Conservation (phyloP, 2,113 vertebrate genomes). For the Psilopogon haemacephalus region DNA sequence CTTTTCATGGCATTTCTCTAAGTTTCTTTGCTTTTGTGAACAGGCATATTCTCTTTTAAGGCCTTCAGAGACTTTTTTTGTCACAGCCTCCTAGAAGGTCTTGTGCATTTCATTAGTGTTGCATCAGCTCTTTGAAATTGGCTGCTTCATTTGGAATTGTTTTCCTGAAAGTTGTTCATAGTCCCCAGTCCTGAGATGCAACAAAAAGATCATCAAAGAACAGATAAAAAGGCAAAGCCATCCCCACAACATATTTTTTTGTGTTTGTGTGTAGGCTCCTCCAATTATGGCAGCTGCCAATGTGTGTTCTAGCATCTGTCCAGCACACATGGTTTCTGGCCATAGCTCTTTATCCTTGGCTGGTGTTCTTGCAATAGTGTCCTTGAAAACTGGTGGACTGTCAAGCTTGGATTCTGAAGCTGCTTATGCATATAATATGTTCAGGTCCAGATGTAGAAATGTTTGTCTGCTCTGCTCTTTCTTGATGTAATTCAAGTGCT, state of each 20-base stretch:
- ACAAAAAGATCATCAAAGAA: neutral
- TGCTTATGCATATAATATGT: neutral
- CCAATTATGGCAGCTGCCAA: neutral
- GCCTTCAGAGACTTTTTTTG: neutral
- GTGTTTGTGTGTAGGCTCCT: neutral
- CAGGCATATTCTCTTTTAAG: neutral
- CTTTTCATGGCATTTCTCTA: neutral
- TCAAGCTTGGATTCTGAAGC: neutral
- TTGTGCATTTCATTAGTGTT: neutral
- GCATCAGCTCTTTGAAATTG: neutral
- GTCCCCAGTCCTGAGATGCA: accelerated
- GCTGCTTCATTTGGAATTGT: neutral
- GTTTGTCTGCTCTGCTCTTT: neutral
- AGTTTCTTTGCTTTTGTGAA: neutral
- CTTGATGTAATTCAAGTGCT: neutral
- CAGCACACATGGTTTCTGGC: neutral
- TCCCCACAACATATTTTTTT: neutral
- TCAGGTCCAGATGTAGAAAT: neutral
- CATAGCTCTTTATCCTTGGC: neutral
- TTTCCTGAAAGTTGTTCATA: neutral
- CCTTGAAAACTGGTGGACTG: neutral
- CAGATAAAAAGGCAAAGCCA: neutral
- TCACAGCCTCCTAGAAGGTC: neutral
- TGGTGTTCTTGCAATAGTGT: neutral
- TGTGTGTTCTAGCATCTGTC: neutral